Percentiles rank a stretch among this genome's conserved stretches.
Conservation (phyloP, 2,113 vertebrate species). For the Alligator sinensis region DNA sequence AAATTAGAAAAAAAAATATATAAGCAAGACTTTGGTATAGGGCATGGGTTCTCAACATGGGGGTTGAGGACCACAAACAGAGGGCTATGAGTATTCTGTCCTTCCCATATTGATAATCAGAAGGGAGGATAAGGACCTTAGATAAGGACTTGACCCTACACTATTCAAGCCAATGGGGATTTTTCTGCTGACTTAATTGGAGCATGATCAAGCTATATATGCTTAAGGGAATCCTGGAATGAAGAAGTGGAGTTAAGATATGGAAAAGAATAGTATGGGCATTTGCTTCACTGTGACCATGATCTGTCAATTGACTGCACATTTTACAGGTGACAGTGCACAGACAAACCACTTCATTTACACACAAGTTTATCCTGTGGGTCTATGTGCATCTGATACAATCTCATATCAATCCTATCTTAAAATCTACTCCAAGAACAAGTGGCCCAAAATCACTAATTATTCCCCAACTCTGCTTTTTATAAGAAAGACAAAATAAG, state of each 20-base stretch:
- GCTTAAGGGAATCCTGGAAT: not conserved
- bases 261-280: not conserved
- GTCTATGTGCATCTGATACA: not conserved
- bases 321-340: too few species aligned
- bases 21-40: not conserved
- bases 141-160: not conserved
- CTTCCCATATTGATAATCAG: not conserved
- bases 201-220: not conserved
- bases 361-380: not conserved
- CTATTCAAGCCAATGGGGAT: not conserved
- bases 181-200: not conserved
- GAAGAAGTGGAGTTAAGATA: not conserved
- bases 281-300: not conserved
- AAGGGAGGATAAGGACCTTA: not conserved
- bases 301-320: too few species aligned
- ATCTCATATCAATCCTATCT: not conserved
- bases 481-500: constrained; percentile 30
- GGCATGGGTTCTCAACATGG: rapidly evolving
- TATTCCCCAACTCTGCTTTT: not conserved
- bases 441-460: not conserved
- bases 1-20: not conserved
- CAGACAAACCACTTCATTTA: too few species aligned
- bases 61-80: not conserved
- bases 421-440: not conserved
- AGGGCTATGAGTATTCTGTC: not conserved